Evolutionary conservation across 1,140 invertebrate genomes (phyloP).

Genomic region (Drosophila fuyamai): DNA sequence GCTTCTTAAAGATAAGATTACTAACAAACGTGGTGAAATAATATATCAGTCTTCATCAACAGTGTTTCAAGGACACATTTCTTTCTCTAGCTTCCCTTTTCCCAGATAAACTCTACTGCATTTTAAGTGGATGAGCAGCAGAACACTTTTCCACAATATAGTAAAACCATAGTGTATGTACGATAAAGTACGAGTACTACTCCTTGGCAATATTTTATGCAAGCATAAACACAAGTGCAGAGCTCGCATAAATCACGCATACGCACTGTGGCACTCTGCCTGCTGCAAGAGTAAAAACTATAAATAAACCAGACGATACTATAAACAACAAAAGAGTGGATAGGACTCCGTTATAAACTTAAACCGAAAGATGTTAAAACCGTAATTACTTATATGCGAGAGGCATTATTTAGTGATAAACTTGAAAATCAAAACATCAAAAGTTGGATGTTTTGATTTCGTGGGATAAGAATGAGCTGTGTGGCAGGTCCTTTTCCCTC

Average conservation of each 20-base stretch:
- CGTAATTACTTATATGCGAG: conserved; percentile 36
- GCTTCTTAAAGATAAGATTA: not conserved
- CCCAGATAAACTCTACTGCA: conserved; percentile 2
- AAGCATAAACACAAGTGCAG: conserved; percentile 36
- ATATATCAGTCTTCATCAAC: not conserved
- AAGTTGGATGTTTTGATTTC: not conserved
- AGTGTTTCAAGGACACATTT: not conserved
- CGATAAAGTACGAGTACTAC: conserved; percentile 26
- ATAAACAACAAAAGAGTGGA: conserved; percentile 48
- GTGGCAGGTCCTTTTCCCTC: conserved; percentile 10
- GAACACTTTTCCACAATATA: conserved; percentile 8
- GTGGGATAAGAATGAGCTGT: conserved; percentile 8
- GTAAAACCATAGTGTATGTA: conserved; percentile 6
- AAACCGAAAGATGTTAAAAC: conserved; percentile 20
- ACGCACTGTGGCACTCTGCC: conserved; percentile 57
- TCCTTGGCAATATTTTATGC: conserved; percentile 39
- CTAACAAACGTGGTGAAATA: not conserved
- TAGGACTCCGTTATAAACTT: conserved; percentile 17
- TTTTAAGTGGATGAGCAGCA: conserved; percentile 25
- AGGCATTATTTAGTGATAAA: not conserved
- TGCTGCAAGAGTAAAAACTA: conserved; percentile 52
- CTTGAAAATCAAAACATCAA: conserved; percentile 78
- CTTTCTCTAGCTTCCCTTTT: not conserved
- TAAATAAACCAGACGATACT: conserved; percentile 63
- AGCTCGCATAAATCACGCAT: conserved; percentile 72